These are phyloP conservation scores for Chrysomallon squamiferum DNA, from an alignment of 1,140 invertebrate genomes.

Conservation along the genomic window DNA sequence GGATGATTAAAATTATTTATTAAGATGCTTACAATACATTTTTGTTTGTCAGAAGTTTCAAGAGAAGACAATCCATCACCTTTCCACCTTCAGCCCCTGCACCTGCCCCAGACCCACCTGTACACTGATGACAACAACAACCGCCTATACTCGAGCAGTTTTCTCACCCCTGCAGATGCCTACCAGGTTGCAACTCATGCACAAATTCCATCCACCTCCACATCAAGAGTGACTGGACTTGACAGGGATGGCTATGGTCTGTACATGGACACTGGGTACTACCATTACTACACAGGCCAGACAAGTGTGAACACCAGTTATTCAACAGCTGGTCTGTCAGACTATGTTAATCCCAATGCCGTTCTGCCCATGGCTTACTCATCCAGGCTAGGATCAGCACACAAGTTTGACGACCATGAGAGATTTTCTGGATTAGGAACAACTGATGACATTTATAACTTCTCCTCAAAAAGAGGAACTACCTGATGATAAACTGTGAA, in stretches of 20 bases:
- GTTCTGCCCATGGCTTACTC: conserved; percentile 1
- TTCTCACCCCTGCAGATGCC: not conserved
- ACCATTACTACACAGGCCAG: conserved; percentile 2
- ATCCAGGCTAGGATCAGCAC: not conserved
- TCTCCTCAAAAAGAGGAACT: not conserved
- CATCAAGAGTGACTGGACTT: not conserved
- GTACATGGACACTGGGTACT: not conserved
- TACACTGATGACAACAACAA: not conserved
- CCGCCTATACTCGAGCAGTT: not conserved
- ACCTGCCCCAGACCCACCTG: not conserved
- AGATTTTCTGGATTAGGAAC: not conserved
- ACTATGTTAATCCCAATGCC: conserved; percentile 1
- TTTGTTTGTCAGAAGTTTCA: not conserved
- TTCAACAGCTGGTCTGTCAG: not conserved
- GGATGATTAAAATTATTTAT: too few species aligned
- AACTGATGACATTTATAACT: not conserved
- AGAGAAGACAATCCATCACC: not conserved
- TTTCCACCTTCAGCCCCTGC: not conserved
- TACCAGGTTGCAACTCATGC: not conserved
- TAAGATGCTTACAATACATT: too few species aligned
- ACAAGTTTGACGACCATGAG: not conserved
- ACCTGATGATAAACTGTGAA: too few species aligned
- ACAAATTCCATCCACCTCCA: not conserved
- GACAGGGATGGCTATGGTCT: not conserved
- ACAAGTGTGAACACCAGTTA: not conserved